Evolutionary conservation across 2,113 vertebrate species (phyloP).

Genomic region (Scortum barcoo): DNA sequence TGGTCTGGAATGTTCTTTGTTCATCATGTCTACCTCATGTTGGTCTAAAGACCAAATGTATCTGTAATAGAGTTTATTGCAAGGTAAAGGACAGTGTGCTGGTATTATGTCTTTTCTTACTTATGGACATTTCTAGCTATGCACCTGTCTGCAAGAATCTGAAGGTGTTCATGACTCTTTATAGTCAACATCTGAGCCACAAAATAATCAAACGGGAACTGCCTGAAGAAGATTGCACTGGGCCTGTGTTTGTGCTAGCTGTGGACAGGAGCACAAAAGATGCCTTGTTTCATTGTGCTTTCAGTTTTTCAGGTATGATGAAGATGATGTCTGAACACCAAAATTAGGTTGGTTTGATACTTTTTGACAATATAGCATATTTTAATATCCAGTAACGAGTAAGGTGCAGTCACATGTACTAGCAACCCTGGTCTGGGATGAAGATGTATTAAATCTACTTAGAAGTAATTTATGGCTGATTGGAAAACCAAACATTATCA

Average conservation of each 20-base stretch:
- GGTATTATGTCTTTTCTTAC: too few species aligned
- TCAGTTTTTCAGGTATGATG: neutral
- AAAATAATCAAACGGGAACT: too few species aligned
- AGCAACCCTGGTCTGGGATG: neutral
- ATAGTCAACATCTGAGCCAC: too few species aligned
- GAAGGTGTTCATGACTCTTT: too few species aligned
- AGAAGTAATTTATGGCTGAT: neutral
- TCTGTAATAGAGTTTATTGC: too few species aligned
- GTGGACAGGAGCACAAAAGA: neutral
- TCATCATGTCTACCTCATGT: too few species aligned
- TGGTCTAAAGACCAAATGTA: too few species aligned
- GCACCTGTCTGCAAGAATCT: too few species aligned
- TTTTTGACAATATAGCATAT: neutral
- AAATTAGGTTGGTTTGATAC: neutral
- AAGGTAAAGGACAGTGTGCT: too few species aligned
- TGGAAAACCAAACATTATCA: neutral
- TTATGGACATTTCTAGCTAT: too few species aligned
- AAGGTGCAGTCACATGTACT: neutral
- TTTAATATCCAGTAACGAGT: neutral
- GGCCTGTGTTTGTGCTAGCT: neutral
- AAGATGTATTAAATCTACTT: neutral
- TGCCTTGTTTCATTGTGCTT: neutral
- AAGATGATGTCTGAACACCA: neutral
- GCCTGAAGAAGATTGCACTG: neutral
- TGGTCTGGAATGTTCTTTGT: too few species aligned